Evolutionary conservation across 2,113 vertebrate species (phyloP).

Genomic region (Gopherus evgoodei): DNA sequence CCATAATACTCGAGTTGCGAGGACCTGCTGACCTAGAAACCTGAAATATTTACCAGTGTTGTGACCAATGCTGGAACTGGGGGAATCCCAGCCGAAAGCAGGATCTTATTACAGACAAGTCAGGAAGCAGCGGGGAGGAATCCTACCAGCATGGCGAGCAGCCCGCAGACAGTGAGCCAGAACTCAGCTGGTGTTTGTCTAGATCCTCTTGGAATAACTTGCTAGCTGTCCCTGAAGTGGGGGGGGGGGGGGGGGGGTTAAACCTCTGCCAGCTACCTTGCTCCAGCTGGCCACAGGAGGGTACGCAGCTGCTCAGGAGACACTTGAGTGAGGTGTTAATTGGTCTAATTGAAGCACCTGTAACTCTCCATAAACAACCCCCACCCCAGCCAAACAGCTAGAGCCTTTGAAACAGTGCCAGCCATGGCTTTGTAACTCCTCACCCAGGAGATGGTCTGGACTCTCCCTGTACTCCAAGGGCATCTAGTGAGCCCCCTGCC

Average conservation of each 20-base stretch:
- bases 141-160: too few species aligned
- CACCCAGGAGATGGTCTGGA: neutral
- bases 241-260: rapidly evolving
- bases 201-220: neutral
- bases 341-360: neutral
- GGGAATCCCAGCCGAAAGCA: neutral
- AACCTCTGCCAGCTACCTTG: neutral
- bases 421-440: neutral
- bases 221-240: neutral
- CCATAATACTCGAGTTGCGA: neutral
- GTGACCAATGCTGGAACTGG: neutral
- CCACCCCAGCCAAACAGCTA: neutral
- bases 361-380: neutral
- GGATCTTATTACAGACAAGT: neutral
- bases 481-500: neutral
- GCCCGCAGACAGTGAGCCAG: neutral
- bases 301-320: neutral
- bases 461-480: too few species aligned
- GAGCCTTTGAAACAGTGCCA: neutral
- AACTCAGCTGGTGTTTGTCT: neutral
- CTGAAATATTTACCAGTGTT: neutral
- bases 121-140: neutral
- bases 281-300: neutral
- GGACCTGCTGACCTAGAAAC: neutral
- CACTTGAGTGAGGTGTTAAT: neutral